Conservation (phyloP, 2,797 vertebrate species). For the Pseudochirops corinnae region DNA sequence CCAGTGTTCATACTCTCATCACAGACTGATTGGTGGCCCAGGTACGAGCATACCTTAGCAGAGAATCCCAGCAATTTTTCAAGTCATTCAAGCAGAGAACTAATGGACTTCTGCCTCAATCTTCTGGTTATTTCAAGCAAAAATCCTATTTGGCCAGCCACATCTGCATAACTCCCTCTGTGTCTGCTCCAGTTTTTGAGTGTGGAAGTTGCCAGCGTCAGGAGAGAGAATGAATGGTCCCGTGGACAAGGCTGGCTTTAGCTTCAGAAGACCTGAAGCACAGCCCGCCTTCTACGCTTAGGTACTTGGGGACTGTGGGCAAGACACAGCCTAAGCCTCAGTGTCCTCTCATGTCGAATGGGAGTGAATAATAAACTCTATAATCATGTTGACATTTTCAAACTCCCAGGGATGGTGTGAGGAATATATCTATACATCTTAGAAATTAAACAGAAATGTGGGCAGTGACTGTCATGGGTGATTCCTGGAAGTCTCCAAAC, state of each 20-base stretch:
- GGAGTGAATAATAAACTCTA: background rate
- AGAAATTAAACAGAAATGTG: background rate
- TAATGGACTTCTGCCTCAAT: background rate
- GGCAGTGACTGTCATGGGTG: background rate
- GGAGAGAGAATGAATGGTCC: background rate
- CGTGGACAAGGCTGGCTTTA: background rate
- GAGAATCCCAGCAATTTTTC: background rate
- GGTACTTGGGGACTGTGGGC: background rate
- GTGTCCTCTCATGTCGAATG: background rate
- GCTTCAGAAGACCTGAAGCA: background rate
- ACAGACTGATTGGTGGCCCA: background rate
- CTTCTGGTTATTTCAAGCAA: background rate
- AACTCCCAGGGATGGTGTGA: background rate
- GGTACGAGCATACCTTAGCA: background rate
- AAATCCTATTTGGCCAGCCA: background rate
- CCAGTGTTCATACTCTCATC: background rate
- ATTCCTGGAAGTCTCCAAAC: background rate
- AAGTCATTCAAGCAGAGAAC: background rate
- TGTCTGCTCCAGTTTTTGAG: background rate
- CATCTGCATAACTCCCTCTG: background rate
- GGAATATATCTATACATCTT: background rate
- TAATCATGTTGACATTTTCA: background rate
- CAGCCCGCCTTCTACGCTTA: background rate
- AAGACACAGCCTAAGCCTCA: background rate
- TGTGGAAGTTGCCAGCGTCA: background rate